Evolutionary conservation across 1,140 invertebrate genomes (phyloP).

Genomic region (Bombus turneri): DNA sequence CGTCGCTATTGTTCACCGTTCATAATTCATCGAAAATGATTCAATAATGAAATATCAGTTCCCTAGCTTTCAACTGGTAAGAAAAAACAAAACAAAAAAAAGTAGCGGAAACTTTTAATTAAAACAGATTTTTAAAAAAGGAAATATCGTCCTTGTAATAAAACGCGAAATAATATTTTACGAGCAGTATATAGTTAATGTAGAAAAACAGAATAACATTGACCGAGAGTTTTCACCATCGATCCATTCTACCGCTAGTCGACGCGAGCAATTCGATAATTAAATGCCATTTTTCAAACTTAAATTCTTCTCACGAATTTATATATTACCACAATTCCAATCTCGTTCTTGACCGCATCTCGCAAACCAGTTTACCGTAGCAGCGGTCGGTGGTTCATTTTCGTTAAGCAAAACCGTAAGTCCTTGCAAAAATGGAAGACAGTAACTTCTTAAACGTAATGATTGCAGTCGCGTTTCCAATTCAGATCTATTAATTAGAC

Average conservation of each 20-base stretch:
- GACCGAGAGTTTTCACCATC: no score
- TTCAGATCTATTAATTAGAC: slow-evolving; percentile 20
- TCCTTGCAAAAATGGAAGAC: not conserved
- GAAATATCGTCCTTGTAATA: no score
- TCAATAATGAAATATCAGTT: not conserved
- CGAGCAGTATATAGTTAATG: no score
- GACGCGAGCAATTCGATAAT: not conserved
- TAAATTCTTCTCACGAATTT: not conserved
- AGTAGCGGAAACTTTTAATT: no score
- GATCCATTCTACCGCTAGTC: no score
- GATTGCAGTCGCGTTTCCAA: not conserved
- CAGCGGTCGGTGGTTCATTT: not conserved
- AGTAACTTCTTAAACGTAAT: not conserved
- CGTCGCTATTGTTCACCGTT: not conserved
- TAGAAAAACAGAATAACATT: no score
- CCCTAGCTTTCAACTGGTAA: not conserved
- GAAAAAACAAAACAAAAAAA: not conserved
- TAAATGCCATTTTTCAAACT: not conserved
- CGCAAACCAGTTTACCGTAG: not conserved
- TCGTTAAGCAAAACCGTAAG: not conserved
- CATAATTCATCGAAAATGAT: not conserved
- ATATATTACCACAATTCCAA: no score
- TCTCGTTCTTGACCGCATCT: not conserved
- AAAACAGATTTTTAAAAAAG: no score
- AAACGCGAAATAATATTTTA: no score